Evolutionary conservation across 1,140 invertebrate species (phyloP), one percentile per base, ranked within the genome.

Genomic region (Camponotus floridanus): DNA sequence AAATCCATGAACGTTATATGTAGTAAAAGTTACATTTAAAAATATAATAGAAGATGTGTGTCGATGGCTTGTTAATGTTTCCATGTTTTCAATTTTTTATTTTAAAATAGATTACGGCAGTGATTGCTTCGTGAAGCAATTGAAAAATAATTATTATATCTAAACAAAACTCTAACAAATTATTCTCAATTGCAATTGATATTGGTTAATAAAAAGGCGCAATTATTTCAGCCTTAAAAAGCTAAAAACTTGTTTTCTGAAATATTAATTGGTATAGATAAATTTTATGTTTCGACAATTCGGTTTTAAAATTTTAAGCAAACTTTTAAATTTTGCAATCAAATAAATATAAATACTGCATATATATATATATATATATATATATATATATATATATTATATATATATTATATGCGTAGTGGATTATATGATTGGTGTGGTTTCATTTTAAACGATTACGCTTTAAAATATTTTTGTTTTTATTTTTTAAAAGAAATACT

Each of bases 11-110:
- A 18, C 3, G 48, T 36, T 61, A 26, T 26, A 4, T 21, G 3
- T 70, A 18, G 48, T 64, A 42, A 61, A 64, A 59, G 18, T 51
- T 36, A 9, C 64, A 8, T 78, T 78, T 76, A 31, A 6, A 51
- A 48, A 42, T 76, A 61, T 26, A 61, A 61, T 76, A 42, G 42
- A 61, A 39, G 18, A n/a, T 13, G 9, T 26, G 26, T 26, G 26
- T 1, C 26, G 15, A 6, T 26, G 33, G 13, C 15, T 51, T 9
- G 11, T 45, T 15, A 48, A 48, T 4, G 8, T 73, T 36, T 33
- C 7, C 42, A 45, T 33, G 33, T 31, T 76, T 42, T 9, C n/a
- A 31, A 31, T 3, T 31, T 45, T 78, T n/a, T 15, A 78, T 0
- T 65, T 42, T 33, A 5, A 11, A 48, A 18, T 51, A 1, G 3